phyloP scores from a whole-genome alignment of 2,888 invertebrate genomes.

The Mimachlamys varia region DNA sequence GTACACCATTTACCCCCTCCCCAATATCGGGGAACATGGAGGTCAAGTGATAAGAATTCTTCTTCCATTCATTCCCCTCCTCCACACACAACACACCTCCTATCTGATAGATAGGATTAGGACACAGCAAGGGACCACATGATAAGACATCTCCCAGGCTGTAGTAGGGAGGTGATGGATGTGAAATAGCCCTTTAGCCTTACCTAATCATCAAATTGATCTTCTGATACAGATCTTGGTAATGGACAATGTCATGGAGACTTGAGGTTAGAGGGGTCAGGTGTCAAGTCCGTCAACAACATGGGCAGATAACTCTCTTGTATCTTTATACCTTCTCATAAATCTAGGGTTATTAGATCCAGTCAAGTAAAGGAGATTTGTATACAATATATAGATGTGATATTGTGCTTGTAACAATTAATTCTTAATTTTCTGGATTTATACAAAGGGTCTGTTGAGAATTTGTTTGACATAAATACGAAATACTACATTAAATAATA shows the following conservation, averaged over 20 bases:
- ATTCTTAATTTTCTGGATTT: too few species aligned
- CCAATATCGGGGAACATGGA: not conserved
- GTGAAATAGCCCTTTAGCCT: not conserved
- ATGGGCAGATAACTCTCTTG: not conserved
- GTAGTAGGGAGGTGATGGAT: not conserved
- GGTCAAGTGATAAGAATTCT: not conserved
- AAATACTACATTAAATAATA: too few species aligned
- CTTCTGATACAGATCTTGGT: slow-evolving; percentile 13
- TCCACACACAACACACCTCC: not conserved
- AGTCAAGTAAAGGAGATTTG: too few species aligned
- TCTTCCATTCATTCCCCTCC: not conserved
- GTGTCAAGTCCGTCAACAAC: not conserved
- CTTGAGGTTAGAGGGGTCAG: not conserved
- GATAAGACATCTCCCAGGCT: not conserved
- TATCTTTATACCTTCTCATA: not conserved
- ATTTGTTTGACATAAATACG: too few species aligned
- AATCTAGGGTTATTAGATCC: too few species aligned
- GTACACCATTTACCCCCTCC: not conserved
- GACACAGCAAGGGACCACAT: not conserved
- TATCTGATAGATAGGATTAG: not conserved
- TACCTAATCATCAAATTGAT: slow-evolving; percentile 27
- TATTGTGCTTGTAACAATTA: too few species aligned
- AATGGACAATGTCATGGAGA: slow-evolving; percentile 15
- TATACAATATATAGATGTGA: too few species aligned
- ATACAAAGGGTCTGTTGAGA: too few species aligned